Conservation (phyloP, 2,797 vertebrate species). For the Chaenodraco wilsoni region DNA sequence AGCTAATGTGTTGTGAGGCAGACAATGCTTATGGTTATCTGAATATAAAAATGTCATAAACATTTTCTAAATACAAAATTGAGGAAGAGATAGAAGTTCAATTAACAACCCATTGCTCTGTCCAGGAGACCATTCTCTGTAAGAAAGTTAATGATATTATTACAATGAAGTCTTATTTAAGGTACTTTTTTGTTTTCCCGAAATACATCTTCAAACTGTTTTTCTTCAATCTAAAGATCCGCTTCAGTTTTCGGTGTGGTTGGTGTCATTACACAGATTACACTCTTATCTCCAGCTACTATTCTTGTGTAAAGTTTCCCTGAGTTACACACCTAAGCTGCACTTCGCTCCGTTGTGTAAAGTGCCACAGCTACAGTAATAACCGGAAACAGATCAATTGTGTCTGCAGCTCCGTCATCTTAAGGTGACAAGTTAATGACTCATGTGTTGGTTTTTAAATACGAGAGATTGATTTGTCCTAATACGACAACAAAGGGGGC, state of each 20-base stretch:
- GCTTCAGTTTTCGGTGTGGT: constrained; percentile 5
- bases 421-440: constrained; percentile 48
- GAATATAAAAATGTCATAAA: not conserved
- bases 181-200: constrained; percentile 29
- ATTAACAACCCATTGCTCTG: not conserved
- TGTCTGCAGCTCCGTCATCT: constrained; percentile 47
- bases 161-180: constrained; percentile 13
- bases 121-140: not conserved
- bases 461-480: constrained; percentile 25
- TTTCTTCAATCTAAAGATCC: not conserved
- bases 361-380: constrained; percentile 42
- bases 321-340: constrained; percentile 51
- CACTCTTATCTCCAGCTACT: constrained; percentile 58
- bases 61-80: constrained; percentile 1
- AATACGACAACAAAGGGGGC: constrained; percentile 24
- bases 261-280: constrained; percentile 49
- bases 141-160: constrained; percentile 51
- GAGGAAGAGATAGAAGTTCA: constrained; percentile 15
- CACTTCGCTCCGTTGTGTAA: constrained; percentile 62
- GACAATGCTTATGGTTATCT: not conserved
- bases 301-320: constrained; percentile 45
- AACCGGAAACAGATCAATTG: constrained; percentile 57
- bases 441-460: constrained; percentile 23
- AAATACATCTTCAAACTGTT: constrained; percentile 16
- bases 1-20: not conserved